Evolutionary conservation across 2,797 vertebrate species (phyloP).

Genomic region (Coendou prehensilis): DNA sequence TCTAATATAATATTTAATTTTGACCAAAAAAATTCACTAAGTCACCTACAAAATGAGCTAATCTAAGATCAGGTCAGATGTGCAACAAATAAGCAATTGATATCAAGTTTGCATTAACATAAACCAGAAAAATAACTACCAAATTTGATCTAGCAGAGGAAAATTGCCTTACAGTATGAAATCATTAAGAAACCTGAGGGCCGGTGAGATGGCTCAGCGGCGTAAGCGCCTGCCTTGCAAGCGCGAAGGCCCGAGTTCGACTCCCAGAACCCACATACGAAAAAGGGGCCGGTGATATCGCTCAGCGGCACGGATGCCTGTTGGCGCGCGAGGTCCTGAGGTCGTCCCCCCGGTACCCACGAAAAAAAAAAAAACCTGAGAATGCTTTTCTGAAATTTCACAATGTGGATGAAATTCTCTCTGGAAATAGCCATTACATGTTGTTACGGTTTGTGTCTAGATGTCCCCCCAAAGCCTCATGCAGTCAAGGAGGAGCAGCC

Average conservation of each 20-base stretch:
- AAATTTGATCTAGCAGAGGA: slow-evolving; percentile 4
- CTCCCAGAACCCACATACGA: too few relatives aligned
- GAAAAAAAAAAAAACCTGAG: too few relatives aligned
- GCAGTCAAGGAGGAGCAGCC: neutral
- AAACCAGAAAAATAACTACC: slow-evolving; percentile 24
- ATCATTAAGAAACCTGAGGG: neutral
- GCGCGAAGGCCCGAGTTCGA: too few relatives aligned
- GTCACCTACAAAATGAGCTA: slow-evolving; percentile 34
- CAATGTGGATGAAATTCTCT: slow-evolving; percentile 17
- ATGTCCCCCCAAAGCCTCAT: neutral
- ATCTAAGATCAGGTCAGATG: neutral
- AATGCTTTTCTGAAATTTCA: slow-evolving; percentile 27
- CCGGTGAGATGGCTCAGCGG: too few relatives aligned
- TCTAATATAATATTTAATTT: slow-evolving; percentile 48
- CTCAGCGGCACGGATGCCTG: too few relatives aligned
- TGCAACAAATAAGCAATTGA: neutral
- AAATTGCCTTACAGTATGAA: slow-evolving; percentile 43
- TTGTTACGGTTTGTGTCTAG: neutral
- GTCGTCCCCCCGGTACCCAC: too few relatives aligned
- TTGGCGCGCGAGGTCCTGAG: too few relatives aligned
- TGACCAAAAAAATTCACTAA: slow-evolving; percentile 39
- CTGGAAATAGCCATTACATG: slow-evolving; percentile 33
- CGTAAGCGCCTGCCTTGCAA: too few relatives aligned
- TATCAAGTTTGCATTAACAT: slow-evolving; percentile 3
- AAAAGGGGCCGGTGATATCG: too few relatives aligned